phyloP scores from a whole-genome alignment of 2,113 vertebrate species.

The Dromaius novaehollandiae region DNA sequence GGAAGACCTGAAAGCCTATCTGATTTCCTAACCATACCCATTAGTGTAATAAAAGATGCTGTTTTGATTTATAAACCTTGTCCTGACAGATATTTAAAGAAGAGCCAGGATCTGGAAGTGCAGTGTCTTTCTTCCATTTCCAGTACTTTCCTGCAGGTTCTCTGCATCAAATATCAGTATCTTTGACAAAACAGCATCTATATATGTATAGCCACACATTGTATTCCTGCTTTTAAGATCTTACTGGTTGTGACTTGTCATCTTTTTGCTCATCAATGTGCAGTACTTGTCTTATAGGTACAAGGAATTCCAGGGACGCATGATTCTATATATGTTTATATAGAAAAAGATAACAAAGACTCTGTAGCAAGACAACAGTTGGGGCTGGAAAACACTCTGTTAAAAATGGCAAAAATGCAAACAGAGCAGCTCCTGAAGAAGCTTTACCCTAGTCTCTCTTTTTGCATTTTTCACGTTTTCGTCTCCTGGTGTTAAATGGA shows the following conservation, averaged over 20 bases:
- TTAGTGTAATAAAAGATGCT: neutral
- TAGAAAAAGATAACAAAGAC: neutral
- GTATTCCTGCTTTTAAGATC: neutral
- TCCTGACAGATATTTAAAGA: neutral
- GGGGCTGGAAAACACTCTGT: neutral
- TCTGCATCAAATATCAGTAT: neutral
- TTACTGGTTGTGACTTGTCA: neutral
- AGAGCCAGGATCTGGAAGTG: neutral
- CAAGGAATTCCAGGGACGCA: rapidly evolving
- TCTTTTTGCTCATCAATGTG: neutral
- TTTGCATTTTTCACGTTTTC: neutral
- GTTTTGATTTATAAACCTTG: neutral
- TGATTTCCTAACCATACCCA: neutral
- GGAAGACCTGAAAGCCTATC: neutral
- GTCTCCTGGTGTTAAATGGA: neutral
- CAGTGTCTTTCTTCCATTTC: neutral
- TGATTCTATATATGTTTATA: neutral
- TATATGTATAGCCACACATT: neutral
- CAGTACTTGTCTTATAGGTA: neutral
- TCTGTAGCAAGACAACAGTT: neutral
- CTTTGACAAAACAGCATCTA: neutral
- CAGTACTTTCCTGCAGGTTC: neutral
- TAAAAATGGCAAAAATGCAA: neutral
- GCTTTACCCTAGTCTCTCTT: neutral
- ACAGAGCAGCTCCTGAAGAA: neutral